Percentiles rank a stretch among this genome's conserved stretches.
phyloP scores from a whole-genome alignment of 2,797 vertebrate genomes.

The Acestrorhynchus altus region DNA sequence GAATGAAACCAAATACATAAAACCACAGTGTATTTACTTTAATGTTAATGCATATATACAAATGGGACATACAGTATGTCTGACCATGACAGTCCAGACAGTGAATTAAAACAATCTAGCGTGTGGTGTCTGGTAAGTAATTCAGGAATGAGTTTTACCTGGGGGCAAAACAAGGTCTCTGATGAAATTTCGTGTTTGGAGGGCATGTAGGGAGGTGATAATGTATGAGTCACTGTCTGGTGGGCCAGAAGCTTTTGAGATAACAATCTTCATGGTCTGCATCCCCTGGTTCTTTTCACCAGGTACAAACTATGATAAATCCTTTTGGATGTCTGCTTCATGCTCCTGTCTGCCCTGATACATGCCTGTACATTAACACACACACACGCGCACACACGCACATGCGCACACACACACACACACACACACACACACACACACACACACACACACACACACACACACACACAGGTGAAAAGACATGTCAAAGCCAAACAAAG shows the following conservation, averaged over 20 bases:
- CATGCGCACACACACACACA: not conserved
- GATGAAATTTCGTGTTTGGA: slow-evolving; percentile 21
- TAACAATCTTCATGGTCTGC: slow-evolving; percentile 33
- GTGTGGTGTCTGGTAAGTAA: not conserved
- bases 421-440: slow-evolving; percentile 5
- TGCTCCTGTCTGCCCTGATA: slow-evolving; percentile 11
- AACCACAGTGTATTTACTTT: no score
- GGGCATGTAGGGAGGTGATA: slow-evolving; percentile 23
- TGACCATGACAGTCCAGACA: not conserved
- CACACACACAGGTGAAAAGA: not conserved
- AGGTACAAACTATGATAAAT: slow-evolving; percentile 47
- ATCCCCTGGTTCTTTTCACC: slow-evolving; percentile 9
- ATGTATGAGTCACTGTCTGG: slow-evolving; percentile 54
- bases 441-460: not conserved
- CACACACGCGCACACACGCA: not conserved
- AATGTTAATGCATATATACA: no score
- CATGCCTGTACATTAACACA: not conserved
- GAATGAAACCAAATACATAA: no score
- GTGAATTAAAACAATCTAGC: not conserved
- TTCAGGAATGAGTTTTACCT: slow-evolving; percentile 24
- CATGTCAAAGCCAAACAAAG: not conserved
- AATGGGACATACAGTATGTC: not conserved
- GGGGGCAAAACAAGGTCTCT: slow-evolving; percentile 16
- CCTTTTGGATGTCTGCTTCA: slow-evolving; percentile 6
- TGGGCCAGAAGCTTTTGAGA: slow-evolving; percentile 26